Conservation (phyloP, 2,888 invertebrate genomes). For the Andrena camellia region DNA sequence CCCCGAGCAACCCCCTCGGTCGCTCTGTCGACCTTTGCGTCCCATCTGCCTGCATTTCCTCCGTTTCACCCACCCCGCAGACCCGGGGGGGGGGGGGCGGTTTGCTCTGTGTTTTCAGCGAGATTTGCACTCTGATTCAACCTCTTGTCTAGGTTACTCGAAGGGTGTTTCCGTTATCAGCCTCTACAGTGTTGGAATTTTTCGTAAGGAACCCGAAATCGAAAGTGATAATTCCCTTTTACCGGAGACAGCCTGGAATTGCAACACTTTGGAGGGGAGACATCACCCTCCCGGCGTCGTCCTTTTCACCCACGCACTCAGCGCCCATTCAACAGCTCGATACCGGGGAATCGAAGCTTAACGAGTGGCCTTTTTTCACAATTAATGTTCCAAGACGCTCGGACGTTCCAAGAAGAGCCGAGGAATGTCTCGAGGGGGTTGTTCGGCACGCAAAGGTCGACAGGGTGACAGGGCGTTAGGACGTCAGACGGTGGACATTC, state of each 20-base stretch:
- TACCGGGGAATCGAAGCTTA: constrained; percentile 46
- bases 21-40: constrained; percentile 24
- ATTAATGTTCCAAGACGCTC: constrained; percentile 59
- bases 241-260: background rate
- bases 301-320: constrained; percentile 28
- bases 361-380: constrained; percentile 48
- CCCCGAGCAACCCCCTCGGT: constrained; percentile 45
- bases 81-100: background rate
- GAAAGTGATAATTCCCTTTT: too few species aligned
- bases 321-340: constrained; percentile 32
- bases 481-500: constrained; percentile 84
- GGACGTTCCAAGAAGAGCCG: constrained; percentile 44
- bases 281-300: background rate
- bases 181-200: background rate
- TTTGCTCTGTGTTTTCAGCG: constrained; percentile 5
- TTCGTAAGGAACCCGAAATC: too few species aligned
- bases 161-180: background rate
- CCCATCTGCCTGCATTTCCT: constrained; percentile 25
- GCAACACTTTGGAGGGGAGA: background rate
- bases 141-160: background rate
- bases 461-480: constrained; percentile 80
- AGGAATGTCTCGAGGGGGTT: constrained; percentile 71
- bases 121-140: constrained; percentile 15
- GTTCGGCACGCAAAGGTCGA: constrained; percentile 71
- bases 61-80: constrained; percentile 32